phyloP scores from a whole-genome alignment of 2,888 invertebrate species.

The Caenorhabditis auriculariae region DNA sequence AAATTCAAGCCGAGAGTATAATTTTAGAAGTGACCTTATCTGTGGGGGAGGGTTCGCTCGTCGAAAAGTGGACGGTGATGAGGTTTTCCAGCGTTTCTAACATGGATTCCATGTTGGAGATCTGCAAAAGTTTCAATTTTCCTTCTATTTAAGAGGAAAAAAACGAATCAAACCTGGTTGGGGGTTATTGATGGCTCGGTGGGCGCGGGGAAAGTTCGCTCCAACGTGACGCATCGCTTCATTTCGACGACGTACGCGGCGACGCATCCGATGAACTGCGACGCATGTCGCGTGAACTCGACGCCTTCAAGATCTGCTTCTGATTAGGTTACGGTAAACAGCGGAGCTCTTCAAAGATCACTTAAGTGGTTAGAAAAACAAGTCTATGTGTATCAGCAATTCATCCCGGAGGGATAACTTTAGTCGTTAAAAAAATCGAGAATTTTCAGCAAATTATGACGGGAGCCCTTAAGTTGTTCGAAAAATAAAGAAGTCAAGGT shows the following conservation, averaged over 20 bases:
- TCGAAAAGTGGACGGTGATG: constrained; percentile 63
- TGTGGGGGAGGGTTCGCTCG: constrained; percentile 54
- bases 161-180: constrained; percentile 15
- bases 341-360: no score
- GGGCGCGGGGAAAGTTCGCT: constrained; percentile 47
- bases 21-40: constrained; percentile 42
- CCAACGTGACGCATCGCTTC: constrained; percentile 57
- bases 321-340: no score
- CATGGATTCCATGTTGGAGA: constrained; percentile 60
- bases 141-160: background rate
- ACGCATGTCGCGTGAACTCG: constrained; percentile 61
- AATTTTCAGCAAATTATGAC: no score
- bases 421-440: no score
- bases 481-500: no score
- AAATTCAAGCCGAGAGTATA: no score
- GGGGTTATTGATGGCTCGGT: constrained; percentile 44
- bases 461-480: no score
- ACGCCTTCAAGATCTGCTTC: constrained; percentile 33
- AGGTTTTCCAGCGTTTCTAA: constrained; percentile 60
- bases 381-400: no score
- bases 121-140: background rate
- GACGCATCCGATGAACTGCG: constrained; percentile 62
- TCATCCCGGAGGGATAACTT: no score
- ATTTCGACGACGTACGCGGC: constrained; percentile 59
- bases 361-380: no score